These are phyloP conservation scores for Aramus guarauna DNA, from an alignment of 2,113 vertebrate species.

Conservation along the genomic window DNA sequence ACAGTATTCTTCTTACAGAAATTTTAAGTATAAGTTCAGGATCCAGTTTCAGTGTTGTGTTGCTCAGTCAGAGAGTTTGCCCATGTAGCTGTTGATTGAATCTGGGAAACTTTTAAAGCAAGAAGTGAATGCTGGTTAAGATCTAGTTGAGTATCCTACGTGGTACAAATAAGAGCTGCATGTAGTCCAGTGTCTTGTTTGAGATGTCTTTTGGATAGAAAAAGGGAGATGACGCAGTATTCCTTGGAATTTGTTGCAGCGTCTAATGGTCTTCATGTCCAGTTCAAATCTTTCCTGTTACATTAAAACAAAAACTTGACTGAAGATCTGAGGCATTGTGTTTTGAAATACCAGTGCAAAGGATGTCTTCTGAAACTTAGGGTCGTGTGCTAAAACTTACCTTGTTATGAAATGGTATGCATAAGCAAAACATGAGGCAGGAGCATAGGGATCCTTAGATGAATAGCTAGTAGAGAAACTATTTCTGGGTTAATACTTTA, in stretches of 20 bases:
- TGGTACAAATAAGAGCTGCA: fast-evolving
- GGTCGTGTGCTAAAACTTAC: background rate
- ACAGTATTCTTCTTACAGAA: background rate
- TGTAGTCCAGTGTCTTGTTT: background rate
- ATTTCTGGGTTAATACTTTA: background rate
- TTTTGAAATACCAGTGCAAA: background rate
- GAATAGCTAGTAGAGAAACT: background rate
- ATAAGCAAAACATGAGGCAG: background rate
- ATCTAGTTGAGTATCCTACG: background rate
- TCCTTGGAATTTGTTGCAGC: background rate
- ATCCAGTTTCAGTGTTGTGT: background rate
- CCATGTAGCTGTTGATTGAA: background rate
- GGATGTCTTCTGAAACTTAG: background rate
- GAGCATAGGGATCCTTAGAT: background rate
- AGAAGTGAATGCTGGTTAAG: background rate
- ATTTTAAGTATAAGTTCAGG: background rate
- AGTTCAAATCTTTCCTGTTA: background rate
- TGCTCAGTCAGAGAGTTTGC: background rate
- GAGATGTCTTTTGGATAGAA: background rate
- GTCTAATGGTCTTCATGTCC: background rate
- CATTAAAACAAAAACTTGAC: background rate
- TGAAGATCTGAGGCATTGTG: background rate
- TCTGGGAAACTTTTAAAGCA: background rate
- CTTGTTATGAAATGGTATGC: background rate
- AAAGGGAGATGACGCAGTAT: background rate